These are phyloP conservation scores for Bos javanicus DNA, from an alignment of 2,113 vertebrate species.

Conservation along the genomic window DNA sequence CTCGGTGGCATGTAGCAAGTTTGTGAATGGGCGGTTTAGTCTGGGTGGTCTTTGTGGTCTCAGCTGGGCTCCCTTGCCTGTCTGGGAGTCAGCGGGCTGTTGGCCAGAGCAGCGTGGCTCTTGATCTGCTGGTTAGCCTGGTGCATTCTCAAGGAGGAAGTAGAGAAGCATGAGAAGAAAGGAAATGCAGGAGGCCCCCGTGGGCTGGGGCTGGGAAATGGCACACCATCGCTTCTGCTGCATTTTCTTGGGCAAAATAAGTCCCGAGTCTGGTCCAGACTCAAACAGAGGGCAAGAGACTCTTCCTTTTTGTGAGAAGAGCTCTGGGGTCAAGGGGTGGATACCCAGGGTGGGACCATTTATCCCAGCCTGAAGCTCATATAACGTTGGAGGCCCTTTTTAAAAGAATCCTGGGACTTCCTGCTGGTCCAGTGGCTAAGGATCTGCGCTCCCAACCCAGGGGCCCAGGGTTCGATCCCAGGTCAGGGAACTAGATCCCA, in stretches of 20 bases:
- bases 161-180: too few species aligned
- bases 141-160: not conserved
- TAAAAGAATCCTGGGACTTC: not conserved
- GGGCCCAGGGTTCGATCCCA: not conserved
- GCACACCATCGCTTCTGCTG: accelerated
- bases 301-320: not conserved
- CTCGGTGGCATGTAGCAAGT: not conserved
- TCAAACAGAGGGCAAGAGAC: not conserved
- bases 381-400: not conserved
- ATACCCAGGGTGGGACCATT: too few species aligned
- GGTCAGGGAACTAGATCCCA: not conserved
- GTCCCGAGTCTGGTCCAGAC: not conserved
- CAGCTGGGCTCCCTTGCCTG: not conserved
- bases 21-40: not conserved
- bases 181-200: accelerated
- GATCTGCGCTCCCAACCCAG: not conserved
- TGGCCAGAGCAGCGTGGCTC: not conserved
- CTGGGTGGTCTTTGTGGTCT: not conserved
- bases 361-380: not conserved
- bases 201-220: not conserved
- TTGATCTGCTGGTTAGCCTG: not conserved
- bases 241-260: not conserved
- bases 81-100: not conserved
- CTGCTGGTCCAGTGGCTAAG: not conserved
- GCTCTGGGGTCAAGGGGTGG: too few species aligned